These are phyloP conservation scores for Chelonus formosanus DNA, from an alignment of 2,888 invertebrate genomes.

Conservation along the genomic window DNA sequence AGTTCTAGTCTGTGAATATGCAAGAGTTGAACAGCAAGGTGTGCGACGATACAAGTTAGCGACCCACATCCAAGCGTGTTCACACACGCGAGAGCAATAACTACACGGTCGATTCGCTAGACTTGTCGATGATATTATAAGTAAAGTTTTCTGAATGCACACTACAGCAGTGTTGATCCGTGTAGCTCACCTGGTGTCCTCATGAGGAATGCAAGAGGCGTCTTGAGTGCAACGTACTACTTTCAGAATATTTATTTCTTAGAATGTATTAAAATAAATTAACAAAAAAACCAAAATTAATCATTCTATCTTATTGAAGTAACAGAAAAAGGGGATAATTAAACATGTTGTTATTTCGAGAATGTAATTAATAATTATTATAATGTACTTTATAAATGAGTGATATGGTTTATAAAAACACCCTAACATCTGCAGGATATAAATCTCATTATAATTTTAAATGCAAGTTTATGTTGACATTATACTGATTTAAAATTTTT, in stretches of 20 bases:
- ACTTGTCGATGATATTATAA: constrained; percentile 21
- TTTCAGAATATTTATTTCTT: constrained; percentile 32
- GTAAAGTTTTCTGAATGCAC: constrained; percentile 9
- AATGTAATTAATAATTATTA: too few relatives aligned
- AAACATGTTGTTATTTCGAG: too few relatives aligned
- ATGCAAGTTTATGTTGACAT: too few relatives aligned
- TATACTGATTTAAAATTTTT: too few relatives aligned
- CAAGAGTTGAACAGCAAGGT: constrained; percentile 40
- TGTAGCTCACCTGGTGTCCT: constrained; percentile 31
- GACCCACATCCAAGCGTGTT: constrained; percentile 52
- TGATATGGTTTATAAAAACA: too few relatives aligned
- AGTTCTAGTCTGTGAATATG: constrained; percentile 45
- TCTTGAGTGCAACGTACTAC: constrained; percentile 40
- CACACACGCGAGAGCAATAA: constrained; percentile 27
- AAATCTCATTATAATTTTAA: too few relatives aligned
- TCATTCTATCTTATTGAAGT: too few relatives aligned
- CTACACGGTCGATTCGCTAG: constrained; percentile 26
- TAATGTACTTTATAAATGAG: too few relatives aligned
- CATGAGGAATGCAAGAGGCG: constrained; percentile 40
- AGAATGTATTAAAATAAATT: constrained; percentile 10
- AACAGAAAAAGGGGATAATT: too few relatives aligned
- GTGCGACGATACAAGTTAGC: constrained; percentile 49
- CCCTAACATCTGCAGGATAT: too few relatives aligned
- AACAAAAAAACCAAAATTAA: too few relatives aligned
- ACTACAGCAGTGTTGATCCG: constrained; percentile 4